phyloP scores from a whole-genome alignment of 2,888 invertebrate genomes.

The Lymantria monacha region DNA sequence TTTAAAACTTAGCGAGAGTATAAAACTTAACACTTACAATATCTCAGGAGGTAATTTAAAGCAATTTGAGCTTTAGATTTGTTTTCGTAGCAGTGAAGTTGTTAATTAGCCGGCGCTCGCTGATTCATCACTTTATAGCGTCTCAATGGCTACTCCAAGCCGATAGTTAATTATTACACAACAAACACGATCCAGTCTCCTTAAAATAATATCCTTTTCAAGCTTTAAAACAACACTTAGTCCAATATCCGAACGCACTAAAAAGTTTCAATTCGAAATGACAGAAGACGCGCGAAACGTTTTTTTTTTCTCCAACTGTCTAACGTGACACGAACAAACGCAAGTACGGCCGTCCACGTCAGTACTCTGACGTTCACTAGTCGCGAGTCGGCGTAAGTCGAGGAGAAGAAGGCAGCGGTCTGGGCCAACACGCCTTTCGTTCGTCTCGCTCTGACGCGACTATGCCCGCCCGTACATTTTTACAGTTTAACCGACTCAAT shows the following conservation, averaged over 20 bases:
- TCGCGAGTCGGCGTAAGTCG: slow-evolving; percentile 78
- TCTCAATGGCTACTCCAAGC: slow-evolving; percentile 70
- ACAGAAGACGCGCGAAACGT: slow-evolving; percentile 75
- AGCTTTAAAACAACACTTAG: slow-evolving; percentile 48
- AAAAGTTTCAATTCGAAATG: slow-evolving; percentile 63
- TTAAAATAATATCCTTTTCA: slow-evolving; percentile 33
- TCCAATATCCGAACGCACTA: slow-evolving; percentile 56
- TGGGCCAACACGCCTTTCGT: slow-evolving; percentile 79
- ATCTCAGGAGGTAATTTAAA: slow-evolving; percentile 49
- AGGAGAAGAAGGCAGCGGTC: slow-evolving; percentile 81
- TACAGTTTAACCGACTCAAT: slow-evolving; percentile 81
- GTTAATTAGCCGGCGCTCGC: slow-evolving; percentile 79
- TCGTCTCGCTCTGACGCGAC: slow-evolving; percentile 77
- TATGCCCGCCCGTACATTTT: slow-evolving; percentile 78
- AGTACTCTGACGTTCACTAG: slow-evolving; percentile 78
- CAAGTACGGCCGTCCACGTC: slow-evolving; percentile 72
- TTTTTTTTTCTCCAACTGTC: slow-evolving; percentile 66
- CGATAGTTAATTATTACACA: slow-evolving; percentile 64
- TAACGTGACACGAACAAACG: slow-evolving; percentile 55
- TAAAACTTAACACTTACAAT: slow-evolving; percentile 61
- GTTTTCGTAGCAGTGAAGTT: slow-evolving; percentile 74
- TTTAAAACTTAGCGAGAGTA: background rate
- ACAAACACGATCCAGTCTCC: slow-evolving; percentile 51
- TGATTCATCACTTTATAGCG: slow-evolving; percentile 80
- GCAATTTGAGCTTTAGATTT: slow-evolving; percentile 59